Percentiles rank a stretch among this genome's conserved stretches.
phyloP scores from a whole-genome alignment of 2,888 invertebrate genomes.

The Piscicola geometra region DNA sequence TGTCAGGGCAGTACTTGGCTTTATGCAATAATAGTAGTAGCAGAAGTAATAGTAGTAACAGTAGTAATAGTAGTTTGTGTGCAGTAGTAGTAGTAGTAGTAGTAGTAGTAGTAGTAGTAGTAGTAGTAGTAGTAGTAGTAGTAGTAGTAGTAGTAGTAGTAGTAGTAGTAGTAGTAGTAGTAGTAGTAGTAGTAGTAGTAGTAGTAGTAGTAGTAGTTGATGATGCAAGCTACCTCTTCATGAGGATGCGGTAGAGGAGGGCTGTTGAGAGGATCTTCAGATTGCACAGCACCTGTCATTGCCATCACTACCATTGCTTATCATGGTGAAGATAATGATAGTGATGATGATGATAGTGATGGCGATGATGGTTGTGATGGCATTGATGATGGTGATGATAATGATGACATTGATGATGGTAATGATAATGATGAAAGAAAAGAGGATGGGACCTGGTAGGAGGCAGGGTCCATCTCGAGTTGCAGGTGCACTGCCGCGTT shows the following conservation, averaged over 20 bases:
- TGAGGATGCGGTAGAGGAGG: conserved; percentile 52
- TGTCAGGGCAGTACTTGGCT: conserved; percentile 6
- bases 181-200: conserved; percentile 14
- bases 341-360: background rate
- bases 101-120: too few relatives aligned
- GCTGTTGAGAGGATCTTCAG: conserved; percentile 55
- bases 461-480: conserved; percentile 55
- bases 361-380: background rate
- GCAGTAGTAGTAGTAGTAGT: conserved; percentile 27
- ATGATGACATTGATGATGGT: too few relatives aligned
- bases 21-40: too few relatives aligned
- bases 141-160: conserved; percentile 24
- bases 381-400: too few relatives aligned
- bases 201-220: conserved; percentile 15
- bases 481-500: conserved; percentile 55
- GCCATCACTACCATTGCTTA: background rate
- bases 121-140: conserved; percentile 6
- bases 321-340: background rate
- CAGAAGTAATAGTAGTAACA: background rate
- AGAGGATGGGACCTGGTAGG: conserved; percentile 51
- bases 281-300: conserved; percentile 52
- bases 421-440: too few relatives aligned
- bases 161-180: too few relatives aligned
- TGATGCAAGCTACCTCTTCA: conserved; percentile 47
- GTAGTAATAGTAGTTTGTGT: conserved; percentile 26